Evolutionary conservation across 2,797 vertebrate species (phyloP), one percentile per base, ranked within the genome.

Genomic region (Helarctos malayanus): DNA sequence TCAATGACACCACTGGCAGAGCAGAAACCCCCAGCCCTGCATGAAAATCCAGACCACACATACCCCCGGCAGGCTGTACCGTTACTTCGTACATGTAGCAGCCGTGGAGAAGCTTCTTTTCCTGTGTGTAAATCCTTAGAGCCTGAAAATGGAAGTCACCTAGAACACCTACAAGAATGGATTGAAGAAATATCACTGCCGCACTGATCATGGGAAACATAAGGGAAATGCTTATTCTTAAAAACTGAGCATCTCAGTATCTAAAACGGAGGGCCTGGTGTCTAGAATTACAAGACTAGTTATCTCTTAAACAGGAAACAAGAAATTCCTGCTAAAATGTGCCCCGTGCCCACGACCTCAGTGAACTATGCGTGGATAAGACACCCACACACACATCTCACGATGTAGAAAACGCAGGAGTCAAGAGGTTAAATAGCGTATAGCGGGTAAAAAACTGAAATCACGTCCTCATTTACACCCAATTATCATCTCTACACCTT

Each of bases 71-170:
- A 9, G 89, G 86, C 80, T 52, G 91, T 65, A 94, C 79, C 13
- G 75, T 76, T n/a, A 95, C 96, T 68, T 84, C 95, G 6, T 45
- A 96, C 92, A 84, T 2, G 91, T 18, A 94, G 96, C 5, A 96
- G 95, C 91, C 94, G 1, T 61, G 88, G 56, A 54, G 68, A 19
- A 81, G 35, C 78, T 68, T 71, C 92, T 75, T 32, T n/a, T 95
- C 95, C 96, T 83, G 85, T 1, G 88, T 25, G 88, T 19, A 94
- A 97, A 95, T 81, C 94, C 96, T 89, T 61, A 97, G 35, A n/a
- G 97, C 97, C 98, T 98, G 94, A 95, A 97, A 97, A 92, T 68
- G 94, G 92, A 97, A 97, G 91, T 95, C 97, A 25, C 73, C 95
- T 29, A 98, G n/a, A 95, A 96, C 65, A 97, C 95, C 92, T 97